Base-by-base conservation (phyloP, 2,113 vertebrate species). In the Oncorhynchus mykiss region DNA sequence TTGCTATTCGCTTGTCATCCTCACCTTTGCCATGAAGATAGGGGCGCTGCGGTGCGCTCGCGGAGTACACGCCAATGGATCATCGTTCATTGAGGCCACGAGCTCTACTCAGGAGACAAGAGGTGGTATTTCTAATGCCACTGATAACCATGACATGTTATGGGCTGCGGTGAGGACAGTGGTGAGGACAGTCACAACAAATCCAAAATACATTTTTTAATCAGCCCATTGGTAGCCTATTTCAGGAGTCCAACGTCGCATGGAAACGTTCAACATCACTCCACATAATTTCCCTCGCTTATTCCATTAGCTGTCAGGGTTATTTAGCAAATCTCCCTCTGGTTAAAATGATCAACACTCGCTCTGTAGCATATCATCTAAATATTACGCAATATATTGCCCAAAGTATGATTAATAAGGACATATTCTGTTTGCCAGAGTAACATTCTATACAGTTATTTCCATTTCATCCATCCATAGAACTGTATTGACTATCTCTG, bases 281-380 rank as follows among this genome's bases (percentile, higher is more conserved):
- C 54, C 73, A 34, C 76, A 72, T 86, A 74, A 79, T 57, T 73
- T 80, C 84, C 64, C 82, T 75, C 85, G 82, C 67, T 3, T 69
- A 87, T 83, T 82, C 73, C 65, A 88, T 90, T 88, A 85, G 85
- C 71, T 86, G 77, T 66, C 31, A 75, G 85, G 79, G 71, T 76
- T 57, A 74, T 39, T 11, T 82, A 66, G 0, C 64, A 74, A 39
- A 20, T 74, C 79, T 73, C 74, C 57, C 59, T 60, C 72, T 77
- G 64, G 70, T 85, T 87, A 88, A 88, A 89, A 77, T 3, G 78
- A 86, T 82, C 72, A 84, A 85, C 79, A 76, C 3, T 5, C 73
- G 27, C 78, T 80, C 39, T 9, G 39, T 45, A 45, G 39, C 39
- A 45, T 45, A 45, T 45, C 9, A 45, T 45, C 59, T 62, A 62